Base-by-base conservation (phyloP, 1,140 invertebrate species). In the Papilio polytes region DNA sequence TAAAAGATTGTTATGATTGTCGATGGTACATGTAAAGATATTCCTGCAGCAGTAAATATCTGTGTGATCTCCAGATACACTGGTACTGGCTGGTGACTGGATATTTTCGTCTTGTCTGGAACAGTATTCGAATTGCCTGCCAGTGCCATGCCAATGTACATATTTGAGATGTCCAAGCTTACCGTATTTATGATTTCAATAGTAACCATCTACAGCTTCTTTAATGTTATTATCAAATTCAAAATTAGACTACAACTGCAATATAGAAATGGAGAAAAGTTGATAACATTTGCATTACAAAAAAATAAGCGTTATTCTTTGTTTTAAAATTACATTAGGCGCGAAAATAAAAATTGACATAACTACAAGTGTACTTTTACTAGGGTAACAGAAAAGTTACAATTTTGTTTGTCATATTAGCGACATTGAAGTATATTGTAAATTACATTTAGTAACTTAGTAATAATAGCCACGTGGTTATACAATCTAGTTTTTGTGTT, bases 71-170 rank as follows among this genome's bases (percentile, higher is more conserved):
- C 76, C 22, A 18, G 7, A 1, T 59, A 59, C 22, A 18, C 76
- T 78, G 76, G 76, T 31, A 76, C 41, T 76, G 73, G 73, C 44
- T 26, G 74, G 22, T 41, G 36, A 3, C 12, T 26, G 76, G 26
- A 53, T 59, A 78, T 78, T 78, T 78, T 22, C n/a, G 76, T 77
- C 74, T 77, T 48, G 48, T 63, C 59, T 63, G 59, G 59, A 26
- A 63, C 59, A 22, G 59, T 36, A 36, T 18, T 56, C 48, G 56
- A 53, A 53, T 77, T 51, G 20, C 9, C 73, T 41, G 26, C 31
- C 36, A 44, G 36, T 41, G 36, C 70, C 9, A 36, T 56, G 18
- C 70, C 26, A 15, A n/a, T 41, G 70, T 73, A 63, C 20, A 63
- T 73, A 73, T 73, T 73, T 44, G 36, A 63, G 22, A 63, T 73